These are phyloP conservation scores for Euglossa dilemma DNA, from an alignment of 1,140 invertebrate genomes.

Conservation along the genomic window DNA sequence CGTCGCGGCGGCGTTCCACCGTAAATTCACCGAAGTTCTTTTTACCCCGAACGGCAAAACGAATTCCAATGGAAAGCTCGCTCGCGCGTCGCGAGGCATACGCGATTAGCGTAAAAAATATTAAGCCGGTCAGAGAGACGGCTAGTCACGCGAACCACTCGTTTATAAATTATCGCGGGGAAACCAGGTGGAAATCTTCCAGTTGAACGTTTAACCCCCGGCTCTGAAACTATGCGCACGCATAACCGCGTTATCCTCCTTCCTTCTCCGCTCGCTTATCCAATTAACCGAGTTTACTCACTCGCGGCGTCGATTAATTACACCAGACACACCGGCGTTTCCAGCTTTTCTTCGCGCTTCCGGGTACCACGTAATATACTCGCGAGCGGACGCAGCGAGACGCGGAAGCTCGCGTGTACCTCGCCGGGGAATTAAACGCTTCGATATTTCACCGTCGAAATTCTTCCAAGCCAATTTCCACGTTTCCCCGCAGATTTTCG, in stretches of 20 bases:
- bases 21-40: background rate
- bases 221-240: background rate
- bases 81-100: background rate
- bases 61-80: background rate
- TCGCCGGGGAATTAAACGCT: background rate
- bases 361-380: constrained; percentile 1
- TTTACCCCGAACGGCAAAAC: background rate
- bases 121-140: constrained; percentile 1
- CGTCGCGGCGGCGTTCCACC: background rate
- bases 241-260: background rate
- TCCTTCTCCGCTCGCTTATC: background rate
- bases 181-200: constrained; percentile 27
- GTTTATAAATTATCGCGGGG: constrained; percentile 35
- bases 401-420: constrained; percentile 8
- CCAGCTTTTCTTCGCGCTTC: constrained; percentile 11
- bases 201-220: constrained; percentile 7
- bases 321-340: background rate
- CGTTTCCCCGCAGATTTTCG: background rate
- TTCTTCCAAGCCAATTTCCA: background rate
- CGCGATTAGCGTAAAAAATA: constrained; percentile 37
- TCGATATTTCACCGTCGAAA: constrained; percentile 15
- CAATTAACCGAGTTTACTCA: constrained; percentile 43
- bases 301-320: constrained; percentile 35
- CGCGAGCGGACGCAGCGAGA: background rate
- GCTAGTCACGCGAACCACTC: constrained; percentile 44